Conservation (phyloP, 2,888 invertebrate genomes). For the Germaria angustata region DNA sequence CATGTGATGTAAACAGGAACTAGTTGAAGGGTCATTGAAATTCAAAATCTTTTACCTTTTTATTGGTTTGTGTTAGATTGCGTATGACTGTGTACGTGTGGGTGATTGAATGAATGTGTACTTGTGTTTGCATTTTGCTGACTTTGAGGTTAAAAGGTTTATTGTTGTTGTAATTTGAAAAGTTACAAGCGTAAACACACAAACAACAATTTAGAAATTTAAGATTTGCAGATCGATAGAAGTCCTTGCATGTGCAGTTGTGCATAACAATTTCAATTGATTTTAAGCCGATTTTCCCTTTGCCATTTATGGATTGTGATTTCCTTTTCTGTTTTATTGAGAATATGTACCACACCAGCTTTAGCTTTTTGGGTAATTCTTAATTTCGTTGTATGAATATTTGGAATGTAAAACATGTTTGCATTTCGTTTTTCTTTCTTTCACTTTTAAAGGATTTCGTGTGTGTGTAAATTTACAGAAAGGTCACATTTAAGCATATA, state of each 20-base stretch:
- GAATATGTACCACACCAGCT: neutral
- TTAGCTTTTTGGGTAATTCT: neutral
- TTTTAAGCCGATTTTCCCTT: neutral
- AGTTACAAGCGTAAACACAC: neutral
- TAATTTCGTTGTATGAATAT: conserved; percentile 13
- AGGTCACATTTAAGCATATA: too few species aligned
- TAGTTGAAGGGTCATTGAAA: conserved; percentile 34
- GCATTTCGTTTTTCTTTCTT: neutral
- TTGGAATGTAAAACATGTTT: neutral
- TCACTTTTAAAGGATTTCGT: neutral
- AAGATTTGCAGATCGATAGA: conserved; percentile 33
- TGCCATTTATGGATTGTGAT: neutral
- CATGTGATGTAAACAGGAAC: conserved; percentile 25
- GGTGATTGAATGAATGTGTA: neutral
- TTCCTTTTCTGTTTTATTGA: neutral
- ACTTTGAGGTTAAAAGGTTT: conserved; percentile 44
- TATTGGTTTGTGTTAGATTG: neutral
- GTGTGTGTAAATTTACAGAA: too few species aligned
- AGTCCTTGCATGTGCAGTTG: conserved; percentile 21
- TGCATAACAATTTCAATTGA: conserved; percentile 36
- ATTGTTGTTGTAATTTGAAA: conserved; percentile 29
- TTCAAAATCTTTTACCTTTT: conserved; percentile 19
- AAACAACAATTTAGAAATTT: neutral
- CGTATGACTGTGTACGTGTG: neutral
- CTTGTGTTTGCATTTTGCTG: conserved; percentile 14